A percentile compares a stretch with the other conserved stretches of the same genome.
Evolutionary conservation across 2,113 vertebrate genomes (phyloP).

Genomic region (Alligator sinensis): DNA sequence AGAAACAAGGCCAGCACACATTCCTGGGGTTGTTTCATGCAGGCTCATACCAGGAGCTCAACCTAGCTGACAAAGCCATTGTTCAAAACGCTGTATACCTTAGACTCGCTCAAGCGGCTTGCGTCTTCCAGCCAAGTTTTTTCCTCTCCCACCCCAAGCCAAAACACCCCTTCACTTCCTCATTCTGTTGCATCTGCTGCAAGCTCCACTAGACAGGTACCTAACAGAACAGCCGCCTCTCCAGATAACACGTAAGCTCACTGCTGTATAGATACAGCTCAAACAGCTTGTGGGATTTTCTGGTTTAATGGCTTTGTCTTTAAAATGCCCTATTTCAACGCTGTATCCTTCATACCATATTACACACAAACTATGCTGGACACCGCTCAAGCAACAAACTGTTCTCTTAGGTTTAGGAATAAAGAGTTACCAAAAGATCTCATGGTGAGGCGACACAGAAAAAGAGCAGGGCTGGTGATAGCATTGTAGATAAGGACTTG

Average conservation of each 20-base stretch:
- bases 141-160: not conserved
- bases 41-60: not conserved
- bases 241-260: rapidly evolving
- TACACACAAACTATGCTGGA: rapidly evolving
- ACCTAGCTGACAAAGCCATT: not conserved
- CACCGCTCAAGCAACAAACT: not conserved
- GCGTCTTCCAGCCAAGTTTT: slow-evolving; percentile 3
- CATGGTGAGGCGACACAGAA: rapidly evolving
- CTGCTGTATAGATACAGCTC: rapidly evolving
- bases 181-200: not conserved
- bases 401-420: not conserved
- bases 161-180: slow-evolving; percentile 5
- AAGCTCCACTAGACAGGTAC: not conserved
- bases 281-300: not conserved
- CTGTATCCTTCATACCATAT: not conserved
- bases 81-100: not conserved
- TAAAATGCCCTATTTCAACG: not conserved
- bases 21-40: not conserved
- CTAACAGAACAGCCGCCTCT: slow-evolving; percentile 3
- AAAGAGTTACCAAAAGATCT: not conserved
- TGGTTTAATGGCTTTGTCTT: not conserved
- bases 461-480: not conserved
- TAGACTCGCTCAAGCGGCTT: not conserved
- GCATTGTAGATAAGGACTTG: not conserved
- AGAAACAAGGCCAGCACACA: not conserved